phyloP scores from a whole-genome alignment of 1,140 invertebrate genomes.

The Leptopilina boulardi region DNA sequence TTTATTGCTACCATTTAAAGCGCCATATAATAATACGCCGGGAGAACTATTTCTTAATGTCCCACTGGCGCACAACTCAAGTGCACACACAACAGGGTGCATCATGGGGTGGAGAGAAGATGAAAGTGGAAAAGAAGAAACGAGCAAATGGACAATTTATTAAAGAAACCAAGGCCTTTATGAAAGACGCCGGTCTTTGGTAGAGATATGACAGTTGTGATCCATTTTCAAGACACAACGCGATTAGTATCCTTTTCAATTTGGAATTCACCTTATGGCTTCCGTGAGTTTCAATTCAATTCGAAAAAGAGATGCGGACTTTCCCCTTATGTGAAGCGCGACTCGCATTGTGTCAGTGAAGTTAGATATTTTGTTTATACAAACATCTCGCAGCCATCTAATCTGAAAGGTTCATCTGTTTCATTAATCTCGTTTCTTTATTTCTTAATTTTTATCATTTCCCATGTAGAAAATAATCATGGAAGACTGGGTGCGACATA shows the following conservation, averaged over 20 bases:
- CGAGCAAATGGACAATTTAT: constrained; percentile 21
- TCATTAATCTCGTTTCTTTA: neutral
- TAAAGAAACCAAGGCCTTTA: constrained; percentile 18
- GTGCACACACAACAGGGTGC: constrained; percentile 23
- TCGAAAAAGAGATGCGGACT: constrained; percentile 7
- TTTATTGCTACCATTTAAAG: constrained; percentile 73
- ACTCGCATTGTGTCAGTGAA: constrained; percentile 7
- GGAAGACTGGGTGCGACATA: too few species aligned
- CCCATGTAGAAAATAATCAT: too few species aligned
- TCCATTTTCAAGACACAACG: constrained; percentile 26
- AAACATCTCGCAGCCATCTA: neutral
- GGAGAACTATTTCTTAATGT: constrained; percentile 69
- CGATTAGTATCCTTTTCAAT: constrained; percentile 28
- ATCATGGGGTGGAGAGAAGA: constrained; percentile 27
- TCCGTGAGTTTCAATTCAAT: constrained; percentile 23
- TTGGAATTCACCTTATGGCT: constrained; percentile 9
- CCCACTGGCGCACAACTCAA: constrained; percentile 52
- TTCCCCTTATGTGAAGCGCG: constrained; percentile 18
- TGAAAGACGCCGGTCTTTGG: constrained; percentile 30
- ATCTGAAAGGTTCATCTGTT: neutral
- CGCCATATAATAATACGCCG: constrained; percentile 70
- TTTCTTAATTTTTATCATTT: neutral
- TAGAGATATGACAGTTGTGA: constrained; percentile 26
- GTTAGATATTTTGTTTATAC: neutral
- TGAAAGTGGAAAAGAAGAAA: neutral